phyloP scores from a whole-genome alignment of 92 coral and sea anemone species.

The Hydrozoanthus gracilis region DNA sequence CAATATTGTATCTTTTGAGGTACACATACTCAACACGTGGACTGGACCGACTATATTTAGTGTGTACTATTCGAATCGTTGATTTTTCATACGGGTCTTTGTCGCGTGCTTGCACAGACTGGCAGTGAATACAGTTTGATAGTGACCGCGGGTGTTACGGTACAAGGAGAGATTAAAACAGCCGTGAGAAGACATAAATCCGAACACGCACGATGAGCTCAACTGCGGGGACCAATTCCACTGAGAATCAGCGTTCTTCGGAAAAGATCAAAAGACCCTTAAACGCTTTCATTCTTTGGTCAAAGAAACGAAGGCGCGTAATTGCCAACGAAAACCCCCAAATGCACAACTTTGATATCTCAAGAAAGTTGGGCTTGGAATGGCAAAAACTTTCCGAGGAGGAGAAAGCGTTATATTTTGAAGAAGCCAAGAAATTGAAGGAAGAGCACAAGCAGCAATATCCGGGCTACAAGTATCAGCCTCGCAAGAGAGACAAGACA shows the following conservation, averaged over 20 bases:
- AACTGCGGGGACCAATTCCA: slow-evolving; percentile 56
- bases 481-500: slow-evolving; percentile 89
- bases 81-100: slow-evolving; percentile 58
- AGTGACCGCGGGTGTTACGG: slow-evolving; percentile 37
- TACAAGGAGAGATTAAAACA: background rate
- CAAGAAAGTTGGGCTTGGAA: slow-evolving; percentile 92
- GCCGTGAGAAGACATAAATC: background rate
- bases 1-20: slow-evolving; percentile 89
- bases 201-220: slow-evolving; percentile 68
- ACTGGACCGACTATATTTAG: slow-evolving; percentile 62
- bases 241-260: slow-evolving; percentile 62
- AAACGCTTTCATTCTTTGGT: slow-evolving; percentile 98
- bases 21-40: slow-evolving; percentile 87
- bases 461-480: slow-evolving; percentile 98
- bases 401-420: slow-evolving; percentile 90
- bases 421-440: slow-evolving; percentile 92
- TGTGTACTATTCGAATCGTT: slow-evolving; percentile 53
- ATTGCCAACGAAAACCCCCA: slow-evolving; percentile 98
- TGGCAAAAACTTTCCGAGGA: slow-evolving; percentile 94
- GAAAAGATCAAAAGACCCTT: slow-evolving; percentile 98
- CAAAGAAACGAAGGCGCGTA: slow-evolving; percentile 93
- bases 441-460: slow-evolving; percentile 93
- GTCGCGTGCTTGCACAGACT: slow-evolving; percentile 66
- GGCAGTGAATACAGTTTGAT: slow-evolving; percentile 38
- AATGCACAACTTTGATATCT: slow-evolving; percentile 99